Evolutionary conservation across 37 sponge, comb jelly and placozoan species (phyloP), one percentile per base, ranked within the genome.

Genomic region (Corticium candelabrum): DNA sequence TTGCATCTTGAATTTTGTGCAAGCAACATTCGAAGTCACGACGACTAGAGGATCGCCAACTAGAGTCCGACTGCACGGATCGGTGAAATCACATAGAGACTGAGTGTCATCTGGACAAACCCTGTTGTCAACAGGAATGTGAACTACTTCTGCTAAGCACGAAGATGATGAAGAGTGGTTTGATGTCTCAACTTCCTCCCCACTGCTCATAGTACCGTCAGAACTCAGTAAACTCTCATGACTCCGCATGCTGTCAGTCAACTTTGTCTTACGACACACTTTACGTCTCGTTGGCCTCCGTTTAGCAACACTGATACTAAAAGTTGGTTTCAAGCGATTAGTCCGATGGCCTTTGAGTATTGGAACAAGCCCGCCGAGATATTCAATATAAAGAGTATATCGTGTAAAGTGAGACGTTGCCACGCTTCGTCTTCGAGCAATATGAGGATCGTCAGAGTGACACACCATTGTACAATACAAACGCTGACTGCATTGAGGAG

Each of bases 371-470:
- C 87, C 84, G 35, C 94, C 94, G 29, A 94, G 69, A 75, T 94
- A 90, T 40, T 94, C 94, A 34, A 94, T 90, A 75, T 90, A 94
- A 39, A 94, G 86, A 0, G 94, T 94, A 86, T 88, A 94, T 1
- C 62, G 62, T 27, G 62, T 50, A 21, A 50, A 50, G 62, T 50
- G 11, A 21, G 62, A 50, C 62, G 62, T 50, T 11, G 62, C 62
- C 15, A 50, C 62, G 62, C 15, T 11, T 11, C 68, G n/a, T 34
- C 68, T 40, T 37, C 75, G 40, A 34, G 37, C 38, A 27, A 74
- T 37, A 4, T 50, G 56, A 0, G 34, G 56, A 3, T 74, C 37
- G 29, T 81, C 41, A 39, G 39, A 40, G 67, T 81, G 84, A 38
- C 90, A 90, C 29, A 85, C 70, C 50, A 94, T 86, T 11, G 91